A percentile compares a stretch with the other conserved stretches of the same genome.
Conservation (phyloP, 64 coral and sea anemone species). For the Montipora sp. region DNA sequence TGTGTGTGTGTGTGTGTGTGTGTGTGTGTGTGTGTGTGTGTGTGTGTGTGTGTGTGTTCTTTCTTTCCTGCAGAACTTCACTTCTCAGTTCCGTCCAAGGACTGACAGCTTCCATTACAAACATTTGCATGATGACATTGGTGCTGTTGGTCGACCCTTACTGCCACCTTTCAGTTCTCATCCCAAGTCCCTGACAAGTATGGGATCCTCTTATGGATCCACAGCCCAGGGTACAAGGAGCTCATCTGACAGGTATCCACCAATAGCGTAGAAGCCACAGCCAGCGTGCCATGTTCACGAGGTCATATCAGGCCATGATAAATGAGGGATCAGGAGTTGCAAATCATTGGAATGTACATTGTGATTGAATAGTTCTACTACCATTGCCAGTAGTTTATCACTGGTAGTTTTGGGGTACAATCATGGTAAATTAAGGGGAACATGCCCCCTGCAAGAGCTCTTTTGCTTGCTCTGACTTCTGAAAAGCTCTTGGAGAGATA, state of each 20-base stretch:
- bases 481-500: too few relatives aligned
- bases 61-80: conserved; percentile 72
- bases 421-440: too few relatives aligned
- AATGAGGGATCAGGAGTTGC: background rate
- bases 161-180: conserved; percentile 16
- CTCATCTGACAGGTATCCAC: conserved; percentile 38
- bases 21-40: too few relatives aligned
- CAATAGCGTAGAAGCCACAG: background rate
- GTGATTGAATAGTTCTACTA: too few relatives aligned
- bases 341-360: background rate
- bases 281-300: background rate
- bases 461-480: too few relatives aligned
- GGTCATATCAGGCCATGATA: background rate
- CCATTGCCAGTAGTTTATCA: too few relatives aligned
- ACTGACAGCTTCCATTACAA: conserved; percentile 89
- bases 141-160: conserved; percentile 20
- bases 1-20: too few relatives aligned
- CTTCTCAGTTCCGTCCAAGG: conserved; percentile 84
- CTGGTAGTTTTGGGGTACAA: too few relatives aligned
- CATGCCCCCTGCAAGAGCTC: too few relatives aligned
- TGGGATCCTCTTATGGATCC: conserved; percentile 54
- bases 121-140: conserved; percentile 65
- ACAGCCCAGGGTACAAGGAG: background rate
- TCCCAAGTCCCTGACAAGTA: conserved; percentile 41
- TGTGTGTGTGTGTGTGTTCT: too few relatives aligned